Base-by-base conservation (phyloP, 1,140 invertebrate genomes). In the Atta colombica region DNA sequence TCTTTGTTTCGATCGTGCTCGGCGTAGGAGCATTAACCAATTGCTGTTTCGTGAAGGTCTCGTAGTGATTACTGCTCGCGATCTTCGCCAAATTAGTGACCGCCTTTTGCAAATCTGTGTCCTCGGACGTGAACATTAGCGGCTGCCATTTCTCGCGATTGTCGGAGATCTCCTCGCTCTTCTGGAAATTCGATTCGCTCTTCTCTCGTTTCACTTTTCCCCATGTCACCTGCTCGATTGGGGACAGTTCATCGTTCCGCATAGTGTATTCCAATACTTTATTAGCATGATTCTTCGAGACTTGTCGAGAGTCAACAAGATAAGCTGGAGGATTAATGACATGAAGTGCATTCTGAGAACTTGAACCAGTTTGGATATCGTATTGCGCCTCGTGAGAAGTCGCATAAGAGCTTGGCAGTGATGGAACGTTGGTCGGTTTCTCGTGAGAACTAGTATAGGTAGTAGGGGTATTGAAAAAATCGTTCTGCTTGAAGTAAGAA, bases 261-360 rank as follows among this genome's bases (percentile, higher is more conserved):
- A 7, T 0, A 4, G 25, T 2, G 16, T 4, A 10, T 10, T 72
- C 35, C 53, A 21, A 75, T 45, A 28, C 3, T 61, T 14, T 71
- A 63, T 61, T 61, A 6, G 25, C 39, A 0, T 72, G 25, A 7
- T 25, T 63, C 39, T 31, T 39, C 25, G 10, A 39, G 12, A 25
- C 1, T 31, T 49, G 18, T 45, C 12, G 68, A 25, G 71, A 58
- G 0, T 39, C 35, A 6, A n/a, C 2, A 4, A 51, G n/a, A 45
- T 63, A 84, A 75, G 25, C 8, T 7, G 77, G 66, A 7, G 80
- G 80, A 35, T 84, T 69, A 21, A 84, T 51, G 2, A 84, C 1
- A 8, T 3, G 69, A 28, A 84, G 80, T 8, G 80, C 80, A 2
- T 75, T 14, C 39, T 61, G 35, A 28, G 80, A 82, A 35, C 18